phyloP scores from a whole-genome alignment of 2,113 vertebrate species.

The Eolophus roseicapilla region DNA sequence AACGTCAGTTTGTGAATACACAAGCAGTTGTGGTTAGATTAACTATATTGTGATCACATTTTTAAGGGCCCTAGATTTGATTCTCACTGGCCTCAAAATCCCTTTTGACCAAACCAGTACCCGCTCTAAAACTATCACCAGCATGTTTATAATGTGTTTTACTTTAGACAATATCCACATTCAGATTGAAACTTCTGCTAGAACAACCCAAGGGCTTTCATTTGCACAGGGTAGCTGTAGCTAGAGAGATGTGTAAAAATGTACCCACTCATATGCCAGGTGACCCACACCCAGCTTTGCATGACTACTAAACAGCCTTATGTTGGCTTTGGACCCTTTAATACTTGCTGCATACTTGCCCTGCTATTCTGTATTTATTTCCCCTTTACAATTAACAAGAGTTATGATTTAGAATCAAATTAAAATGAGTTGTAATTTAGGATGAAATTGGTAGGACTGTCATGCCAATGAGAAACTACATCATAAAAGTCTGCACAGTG shows the following conservation, averaged over 20 bases:
- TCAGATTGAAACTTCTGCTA: not conserved
- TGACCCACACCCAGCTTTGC: not conserved
- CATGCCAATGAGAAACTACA: not conserved
- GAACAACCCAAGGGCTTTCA: not conserved
- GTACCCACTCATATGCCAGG: rapidly evolving
- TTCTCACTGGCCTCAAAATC: not conserved
- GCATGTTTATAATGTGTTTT: not conserved
- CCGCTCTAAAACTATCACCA: not conserved
- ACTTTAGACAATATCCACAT: not conserved
- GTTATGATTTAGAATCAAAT: not conserved
- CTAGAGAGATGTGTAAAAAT: not conserved
- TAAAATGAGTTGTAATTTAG: not conserved
- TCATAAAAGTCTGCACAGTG: not conserved
- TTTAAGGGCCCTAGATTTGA: not conserved
- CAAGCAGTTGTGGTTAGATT: not conserved
- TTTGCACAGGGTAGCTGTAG: not conserved
- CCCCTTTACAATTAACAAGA: not conserved
- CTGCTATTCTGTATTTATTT: not conserved
- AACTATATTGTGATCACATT: not conserved
- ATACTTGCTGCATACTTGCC: not conserved
- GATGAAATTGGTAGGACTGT: not conserved
- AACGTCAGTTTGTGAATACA: not conserved
- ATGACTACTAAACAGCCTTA: not conserved
- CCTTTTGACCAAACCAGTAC: not conserved
- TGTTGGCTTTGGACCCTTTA: not conserved